Base-by-base conservation (phyloP, 2,113 vertebrate species). In the Cinclus cinclus region DNA sequence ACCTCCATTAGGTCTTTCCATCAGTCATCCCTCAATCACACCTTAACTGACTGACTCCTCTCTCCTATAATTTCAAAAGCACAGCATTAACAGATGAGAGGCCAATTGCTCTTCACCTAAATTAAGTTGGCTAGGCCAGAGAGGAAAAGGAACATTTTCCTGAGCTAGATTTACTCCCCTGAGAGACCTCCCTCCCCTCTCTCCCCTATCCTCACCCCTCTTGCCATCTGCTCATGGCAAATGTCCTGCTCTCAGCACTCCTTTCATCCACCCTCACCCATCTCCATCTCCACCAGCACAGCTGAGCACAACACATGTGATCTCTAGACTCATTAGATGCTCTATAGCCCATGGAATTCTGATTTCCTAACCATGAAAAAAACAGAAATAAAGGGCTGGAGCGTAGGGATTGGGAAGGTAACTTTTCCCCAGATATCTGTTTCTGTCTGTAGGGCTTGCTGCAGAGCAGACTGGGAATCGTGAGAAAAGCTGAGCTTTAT, bases 161-260 rank as follows among this genome's bases (percentile, higher is more conserved):
- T 73, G 50, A 83, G 81, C 23, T 65, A 65, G 30, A 64, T 53
- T 65, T 53, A 30, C 42, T 89, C 60, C 60, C 59, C 11, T 0
- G 24, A 75, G 80, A 81, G 63, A 73, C 41, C 24, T 17, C 14
- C 63, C 11, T 42, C 27, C 46, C 21, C 37, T 41, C 16, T 77
- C 8, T 42, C 31, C 55, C 18, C n/a, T 35, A 14, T 56, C 31
- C 18, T 52, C 65, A 67, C 47, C 28, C 65, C n/a, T 11, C 22
- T 88, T 56, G 50, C 89, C 94, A 95, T 86, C 91, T 92, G 91
- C 86, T 86, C 46, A 2, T 23, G 52, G 84, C 55, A 71, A 83
- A 25, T 7, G 46, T 52, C 18, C 50, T 30, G 50, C 86, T 83
- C 41, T 71, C 16, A 3, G 69, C 67, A 56, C 46, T 64, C 27